phyloP scores from a whole-genome alignment of 2,113 vertebrate species.

The Channa maculata region DNA sequence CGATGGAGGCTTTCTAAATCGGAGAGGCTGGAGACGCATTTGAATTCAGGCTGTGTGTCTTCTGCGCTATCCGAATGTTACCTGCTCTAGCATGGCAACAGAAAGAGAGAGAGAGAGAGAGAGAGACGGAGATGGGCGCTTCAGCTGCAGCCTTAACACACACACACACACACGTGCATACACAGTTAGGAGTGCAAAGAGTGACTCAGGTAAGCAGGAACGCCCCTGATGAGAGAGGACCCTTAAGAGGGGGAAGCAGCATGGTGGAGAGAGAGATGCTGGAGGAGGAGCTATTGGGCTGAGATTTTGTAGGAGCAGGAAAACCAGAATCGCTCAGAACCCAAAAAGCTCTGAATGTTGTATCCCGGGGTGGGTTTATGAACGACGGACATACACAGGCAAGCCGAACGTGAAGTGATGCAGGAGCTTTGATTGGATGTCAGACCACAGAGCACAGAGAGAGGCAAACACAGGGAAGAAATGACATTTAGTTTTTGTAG shows the following conservation, averaged over 20 bases:
- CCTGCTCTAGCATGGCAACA: slow-evolving; percentile 79
- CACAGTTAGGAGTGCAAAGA: slow-evolving; percentile 50
- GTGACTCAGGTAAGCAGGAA: slow-evolving; percentile 73
- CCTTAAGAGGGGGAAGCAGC: slow-evolving; percentile 44
- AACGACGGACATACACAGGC: slow-evolving; percentile 43
- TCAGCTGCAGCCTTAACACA: slow-evolving; percentile 64
- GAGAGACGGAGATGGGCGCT: slow-evolving; percentile 45
- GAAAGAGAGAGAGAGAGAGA: slow-evolving; percentile 58
- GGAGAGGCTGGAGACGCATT: slow-evolving; percentile 74
- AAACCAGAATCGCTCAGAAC: slow-evolving; percentile 35
- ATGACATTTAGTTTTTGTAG: slow-evolving; percentile 68
- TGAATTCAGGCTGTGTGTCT: slow-evolving; percentile 82
- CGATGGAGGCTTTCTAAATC: slow-evolving; percentile 62
- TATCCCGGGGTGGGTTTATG: slow-evolving; percentile 53
- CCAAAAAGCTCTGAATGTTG: slow-evolving; percentile 51
- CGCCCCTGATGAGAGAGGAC: slow-evolving; percentile 54
- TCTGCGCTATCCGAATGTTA: slow-evolving; percentile 79
- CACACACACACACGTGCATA: slow-evolving; percentile 42
- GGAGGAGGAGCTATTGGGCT: slow-evolving; percentile 65
- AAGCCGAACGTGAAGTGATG: slow-evolving; percentile 55
- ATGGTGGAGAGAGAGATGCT: slow-evolving; percentile 32
- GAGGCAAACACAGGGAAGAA: slow-evolving; percentile 32
- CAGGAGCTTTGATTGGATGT: slow-evolving; percentile 60
- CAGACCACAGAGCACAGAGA: slow-evolving; percentile 23
- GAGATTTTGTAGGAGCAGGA: slow-evolving; percentile 46